A percentile compares a stretch with the other conserved stretches of the same genome.
Conservation (phyloP, 2,797 vertebrate genomes). For the Miichthys miiuy region DNA sequence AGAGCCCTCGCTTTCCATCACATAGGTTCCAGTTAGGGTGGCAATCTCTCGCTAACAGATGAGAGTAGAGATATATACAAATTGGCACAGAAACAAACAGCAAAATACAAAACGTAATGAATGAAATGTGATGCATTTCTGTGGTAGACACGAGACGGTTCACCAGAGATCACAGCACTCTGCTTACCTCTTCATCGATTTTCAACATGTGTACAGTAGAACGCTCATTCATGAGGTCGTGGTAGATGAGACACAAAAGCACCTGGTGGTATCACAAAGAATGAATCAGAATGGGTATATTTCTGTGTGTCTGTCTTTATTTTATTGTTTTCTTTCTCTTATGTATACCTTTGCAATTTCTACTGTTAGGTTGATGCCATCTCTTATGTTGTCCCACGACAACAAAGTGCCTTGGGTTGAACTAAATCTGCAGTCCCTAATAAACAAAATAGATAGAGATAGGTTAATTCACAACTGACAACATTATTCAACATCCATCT, state of each 20-base stretch:
- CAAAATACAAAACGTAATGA: neutral
- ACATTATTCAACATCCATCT: neutral
- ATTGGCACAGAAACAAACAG: neutral
- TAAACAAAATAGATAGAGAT: slow-evolving; percentile 9
- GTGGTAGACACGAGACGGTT: neutral
- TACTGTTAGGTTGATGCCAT: slow-evolving; percentile 84
- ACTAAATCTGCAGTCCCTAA: slow-evolving; percentile 85
- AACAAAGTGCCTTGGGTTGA: slow-evolving; percentile 77
- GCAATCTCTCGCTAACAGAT: slow-evolving; percentile 88
- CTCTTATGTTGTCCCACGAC: slow-evolving; percentile 82
- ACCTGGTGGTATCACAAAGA: slow-evolving; percentile 81
- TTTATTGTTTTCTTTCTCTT: neutral
- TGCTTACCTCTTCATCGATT: slow-evolving; percentile 88
- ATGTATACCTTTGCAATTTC: slow-evolving; percentile 93
- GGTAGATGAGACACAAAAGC: slow-evolving; percentile 89
- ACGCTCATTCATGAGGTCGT: slow-evolving; percentile 88
- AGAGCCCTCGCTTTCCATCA: slow-evolving; percentile 88
- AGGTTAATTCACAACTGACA: neutral
- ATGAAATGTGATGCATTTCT: neutral
- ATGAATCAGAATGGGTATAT: neutral
- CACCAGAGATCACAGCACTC: neutral
- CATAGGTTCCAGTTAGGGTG: slow-evolving; percentile 85
- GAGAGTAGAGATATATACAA: neutral
- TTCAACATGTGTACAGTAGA: slow-evolving; percentile 84
- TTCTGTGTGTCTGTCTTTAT: neutral